Base-by-base conservation (phyloP, 1,140 invertebrate species). In the Dolichoris vasculosae region DNA sequence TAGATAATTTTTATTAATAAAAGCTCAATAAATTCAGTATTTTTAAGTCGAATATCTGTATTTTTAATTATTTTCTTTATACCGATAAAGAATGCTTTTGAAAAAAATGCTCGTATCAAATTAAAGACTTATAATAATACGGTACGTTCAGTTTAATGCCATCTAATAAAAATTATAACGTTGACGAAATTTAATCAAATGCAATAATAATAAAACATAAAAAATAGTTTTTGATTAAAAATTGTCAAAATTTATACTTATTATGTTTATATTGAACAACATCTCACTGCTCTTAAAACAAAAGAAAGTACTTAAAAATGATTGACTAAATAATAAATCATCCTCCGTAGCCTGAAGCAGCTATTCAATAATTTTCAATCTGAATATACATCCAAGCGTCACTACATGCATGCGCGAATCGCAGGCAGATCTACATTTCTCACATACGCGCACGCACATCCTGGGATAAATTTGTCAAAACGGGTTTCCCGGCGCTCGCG, bases 381-480 rank as follows among this genome's bases (percentile, higher is more conserved):
- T 43, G 6, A 71, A 40, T 40, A 40, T 20, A 40, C n/a, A 40
- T 23, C 13, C 30, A 43, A 35, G 23, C 23, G 11, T 73, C 4
- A 26, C 6, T 30, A 20, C 23, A 15, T 81, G 63, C 40, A 35
- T n/a, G n/a, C 26, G 40, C 26, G 38, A 40, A 71, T 71, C 35
- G 67, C 13, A 40, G 7, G 77, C 30, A 35, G n/a, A 79, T 77
- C 75, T 77, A 77, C 43, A 81, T 69, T 43, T 81, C 78, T 46
- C 17, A 38, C 46, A 35, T 32, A 77, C 46, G 3, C 46, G 30
- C 48, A 55, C n/a, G 43, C 75, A 55, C 38, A 73, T 73, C 38
- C 35, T 35, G 13, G 15, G 46, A 76, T 63, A 63, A 79, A 79
- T 79, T 79, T 79, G 51, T 79, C 76, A 79, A 63, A 79, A 79